phyloP scores from a whole-genome alignment of 1,140 invertebrate species.

The Tribolium castaneum region DNA sequence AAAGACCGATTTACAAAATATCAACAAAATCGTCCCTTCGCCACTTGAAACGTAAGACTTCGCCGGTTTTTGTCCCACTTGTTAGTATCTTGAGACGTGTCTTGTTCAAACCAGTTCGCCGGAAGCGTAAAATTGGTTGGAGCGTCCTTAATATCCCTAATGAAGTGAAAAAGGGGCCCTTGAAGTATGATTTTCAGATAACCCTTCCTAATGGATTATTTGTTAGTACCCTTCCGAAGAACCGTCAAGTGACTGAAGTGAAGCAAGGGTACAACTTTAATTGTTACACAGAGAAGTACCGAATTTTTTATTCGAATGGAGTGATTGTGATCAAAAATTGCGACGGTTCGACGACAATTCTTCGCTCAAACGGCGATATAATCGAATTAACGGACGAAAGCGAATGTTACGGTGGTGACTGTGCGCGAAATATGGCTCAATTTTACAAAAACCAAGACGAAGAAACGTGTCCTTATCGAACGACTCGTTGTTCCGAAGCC shows the following conservation, averaged over 20 bases:
- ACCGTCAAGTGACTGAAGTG: conserved; percentile 18
- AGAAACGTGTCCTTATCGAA: conserved; percentile 20
- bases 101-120: not conserved
- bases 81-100: conserved; percentile 28
- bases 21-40: not conserved
- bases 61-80: conserved; percentile 16
- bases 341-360: conserved; percentile 50
- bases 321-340: conserved; percentile 49
- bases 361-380: conserved; percentile 49
- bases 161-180: not conserved
- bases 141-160: not conserved
- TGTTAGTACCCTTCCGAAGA: conserved; percentile 30
- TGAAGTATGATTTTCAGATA: conserved; percentile 46
- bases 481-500: conserved; percentile 42
- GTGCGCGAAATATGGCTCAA: conserved; percentile 42
- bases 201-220: conserved; percentile 51
- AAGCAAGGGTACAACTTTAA: conserved; percentile 46
- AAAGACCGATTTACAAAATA: conserved; percentile 27
- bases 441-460: conserved; percentile 28
- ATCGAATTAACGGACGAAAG: conserved; percentile 46
- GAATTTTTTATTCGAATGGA: conserved; percentile 50
- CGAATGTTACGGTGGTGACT: conserved; percentile 38
- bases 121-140: conserved; percentile 8
- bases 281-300: conserved; percentile 48
- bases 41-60: not conserved